Evolutionary conservation across 1,140 invertebrate genomes (phyloP).

Genomic region (Gonioctena quinquepunctata): DNA sequence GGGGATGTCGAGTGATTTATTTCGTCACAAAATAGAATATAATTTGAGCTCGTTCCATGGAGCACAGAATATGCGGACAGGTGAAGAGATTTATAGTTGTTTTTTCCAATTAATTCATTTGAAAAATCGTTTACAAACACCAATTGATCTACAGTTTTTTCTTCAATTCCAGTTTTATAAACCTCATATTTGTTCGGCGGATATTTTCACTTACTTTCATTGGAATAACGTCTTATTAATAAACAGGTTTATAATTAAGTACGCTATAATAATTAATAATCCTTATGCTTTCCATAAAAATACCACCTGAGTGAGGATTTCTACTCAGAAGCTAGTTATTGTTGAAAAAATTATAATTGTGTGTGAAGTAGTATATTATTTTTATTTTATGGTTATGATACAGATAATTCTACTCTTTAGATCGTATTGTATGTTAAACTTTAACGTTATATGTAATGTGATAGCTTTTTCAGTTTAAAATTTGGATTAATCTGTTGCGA

Average conservation of each 20-base stretch:
- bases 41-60: not conserved
- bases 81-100: not conserved
- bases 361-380: not conserved
- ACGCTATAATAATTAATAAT: not conserved
- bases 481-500: too few species aligned
- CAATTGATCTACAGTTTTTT: too few species aligned
- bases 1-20: not conserved
- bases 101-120: too few species aligned
- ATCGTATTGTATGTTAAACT: not conserved
- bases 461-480: not conserved
- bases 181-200: too few species aligned
- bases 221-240: not conserved
- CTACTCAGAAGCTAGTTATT: too few species aligned
- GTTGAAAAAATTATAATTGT: not conserved
- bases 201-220: too few species aligned
- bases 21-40: not conserved
- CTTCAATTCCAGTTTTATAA: too few species aligned
- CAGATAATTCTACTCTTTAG: not conserved
- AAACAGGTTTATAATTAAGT: not conserved
- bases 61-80: not conserved
- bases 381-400: not conserved
- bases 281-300: not conserved
- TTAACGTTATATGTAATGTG: not conserved
- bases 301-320: not conserved
- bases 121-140: too few species aligned